Conservation (phyloP, 2,888 invertebrate species). For the Laothoe populi region DNA sequence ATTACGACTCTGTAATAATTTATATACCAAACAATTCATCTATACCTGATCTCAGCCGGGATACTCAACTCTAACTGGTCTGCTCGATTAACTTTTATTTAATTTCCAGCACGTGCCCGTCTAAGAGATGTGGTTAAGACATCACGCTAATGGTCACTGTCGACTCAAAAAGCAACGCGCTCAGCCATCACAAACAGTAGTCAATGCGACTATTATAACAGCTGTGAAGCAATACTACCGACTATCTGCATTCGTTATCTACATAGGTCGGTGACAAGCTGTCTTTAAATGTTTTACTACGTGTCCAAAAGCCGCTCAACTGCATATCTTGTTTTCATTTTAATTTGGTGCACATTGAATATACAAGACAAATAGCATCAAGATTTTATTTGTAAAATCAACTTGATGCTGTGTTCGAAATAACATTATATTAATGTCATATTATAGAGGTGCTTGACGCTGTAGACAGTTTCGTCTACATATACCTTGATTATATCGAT, state of each 20-base stretch:
- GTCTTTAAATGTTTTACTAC: constrained; percentile 11
- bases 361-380: not conserved
- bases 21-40: not conserved
- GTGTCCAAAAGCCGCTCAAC: constrained; percentile 6
- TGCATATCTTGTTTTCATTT: not conserved
- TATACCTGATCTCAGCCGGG: not conserved
- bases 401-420: too few relatives aligned
- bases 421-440: too few relatives aligned
- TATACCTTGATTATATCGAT: too few relatives aligned
- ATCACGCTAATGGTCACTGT: not conserved
- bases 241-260: constrained; percentile 1
- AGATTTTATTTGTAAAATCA: not conserved
- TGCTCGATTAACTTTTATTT: constrained; percentile 6
- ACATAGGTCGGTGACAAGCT: constrained; percentile 2
- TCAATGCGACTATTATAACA: not conserved
- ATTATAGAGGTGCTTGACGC: too few relatives aligned
- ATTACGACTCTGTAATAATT: not conserved
- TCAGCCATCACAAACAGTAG: not conserved
- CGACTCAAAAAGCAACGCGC: not conserved
- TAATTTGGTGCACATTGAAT: not conserved
- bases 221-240: constrained; percentile 4
- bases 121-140: not conserved
- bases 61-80: constrained; percentile 1
- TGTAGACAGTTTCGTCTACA: too few relatives aligned
- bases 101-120: not conserved